phyloP scores from a whole-genome alignment of 2,888 invertebrate species.

The Leptinotarsa haldemani region DNA sequence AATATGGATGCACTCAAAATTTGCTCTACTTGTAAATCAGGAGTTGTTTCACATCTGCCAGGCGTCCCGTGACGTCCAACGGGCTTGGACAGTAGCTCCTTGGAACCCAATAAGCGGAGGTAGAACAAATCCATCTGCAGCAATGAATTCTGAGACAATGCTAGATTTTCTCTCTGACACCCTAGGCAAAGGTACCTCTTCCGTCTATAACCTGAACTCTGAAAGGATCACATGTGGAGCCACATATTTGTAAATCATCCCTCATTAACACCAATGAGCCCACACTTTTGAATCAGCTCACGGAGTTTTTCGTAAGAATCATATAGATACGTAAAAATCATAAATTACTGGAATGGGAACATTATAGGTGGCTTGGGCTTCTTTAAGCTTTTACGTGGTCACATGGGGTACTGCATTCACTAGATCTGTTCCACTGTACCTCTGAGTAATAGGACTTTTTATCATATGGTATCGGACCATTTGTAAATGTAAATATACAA shows the following conservation, averaged over 20 bases:
- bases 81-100: constrained; percentile 48
- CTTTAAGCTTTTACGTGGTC: constrained; percentile 15
- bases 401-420: constrained; percentile 23
- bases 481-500: constrained; percentile 1
- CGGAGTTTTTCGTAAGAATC: too few species aligned
- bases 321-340: too few species aligned
- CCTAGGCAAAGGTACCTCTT: constrained; percentile 37
- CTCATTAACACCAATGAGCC: not conserved
- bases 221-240: constrained; percentile 47
- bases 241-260: too few species aligned
- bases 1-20: too few species aligned
- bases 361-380: constrained; percentile 22
- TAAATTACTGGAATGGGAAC: constrained; percentile 9
- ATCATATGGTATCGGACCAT: not conserved
- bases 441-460: constrained; percentile 5
- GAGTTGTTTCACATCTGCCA: too few species aligned
- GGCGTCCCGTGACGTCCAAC: not conserved
- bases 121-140: constrained; percentile 46
- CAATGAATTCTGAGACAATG: constrained; percentile 49
- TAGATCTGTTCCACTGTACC: constrained; percentile 19
- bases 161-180: constrained; percentile 51
- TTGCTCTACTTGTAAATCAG: too few species aligned
- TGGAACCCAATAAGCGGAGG: constrained; percentile 54
- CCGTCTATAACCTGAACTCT: constrained; percentile 49
- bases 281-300: not conserved